phyloP scores from a whole-genome alignment of 2,888 invertebrate species.

The Drosophila leonis region DNA sequence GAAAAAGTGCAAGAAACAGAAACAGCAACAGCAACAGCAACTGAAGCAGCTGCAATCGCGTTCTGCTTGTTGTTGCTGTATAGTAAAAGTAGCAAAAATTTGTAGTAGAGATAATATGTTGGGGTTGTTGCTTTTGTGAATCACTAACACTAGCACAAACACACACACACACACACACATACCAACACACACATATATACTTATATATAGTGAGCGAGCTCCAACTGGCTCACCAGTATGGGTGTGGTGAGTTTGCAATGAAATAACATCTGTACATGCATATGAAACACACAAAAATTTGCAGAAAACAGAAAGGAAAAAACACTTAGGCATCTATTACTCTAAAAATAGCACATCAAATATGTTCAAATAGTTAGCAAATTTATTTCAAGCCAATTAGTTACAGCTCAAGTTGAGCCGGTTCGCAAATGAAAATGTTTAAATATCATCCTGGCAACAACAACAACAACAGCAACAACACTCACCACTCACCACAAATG shows the following conservation, averaged over 20 bases:
- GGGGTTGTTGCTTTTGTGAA: constrained; percentile 74
- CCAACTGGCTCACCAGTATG: constrained; percentile 51
- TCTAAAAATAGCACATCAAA: constrained; percentile 8
- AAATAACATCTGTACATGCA: constrained; percentile 56
- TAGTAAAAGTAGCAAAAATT: constrained; percentile 67
- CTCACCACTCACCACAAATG: constrained; percentile 67
- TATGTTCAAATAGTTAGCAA: neutral
- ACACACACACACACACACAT: constrained; percentile 14
- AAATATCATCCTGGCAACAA: constrained; percentile 55
- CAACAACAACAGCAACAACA: constrained; percentile 49
- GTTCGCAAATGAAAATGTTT: constrained; percentile 45
- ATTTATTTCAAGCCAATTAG: neutral
- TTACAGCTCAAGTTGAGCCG: constrained; percentile 27
- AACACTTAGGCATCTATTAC: constrained; percentile 24
- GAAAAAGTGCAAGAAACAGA: constrained; percentile 40
- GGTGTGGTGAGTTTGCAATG: constrained; percentile 61
- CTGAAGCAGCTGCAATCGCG: constrained; percentile 49
- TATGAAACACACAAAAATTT: no score
- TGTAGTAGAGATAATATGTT: constrained; percentile 73
- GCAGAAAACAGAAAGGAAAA: constrained; percentile 17
- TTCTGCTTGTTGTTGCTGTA: constrained; percentile 35
- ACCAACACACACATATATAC: constrained; percentile 14
- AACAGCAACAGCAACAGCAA: constrained; percentile 22
- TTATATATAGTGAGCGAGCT: constrained; percentile 47
- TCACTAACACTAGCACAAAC: constrained; percentile 53